These are phyloP conservation scores for Cetoscarus ocellatus DNA, from an alignment of 2,797 vertebrate genomes.

Conservation along the genomic window DNA sequence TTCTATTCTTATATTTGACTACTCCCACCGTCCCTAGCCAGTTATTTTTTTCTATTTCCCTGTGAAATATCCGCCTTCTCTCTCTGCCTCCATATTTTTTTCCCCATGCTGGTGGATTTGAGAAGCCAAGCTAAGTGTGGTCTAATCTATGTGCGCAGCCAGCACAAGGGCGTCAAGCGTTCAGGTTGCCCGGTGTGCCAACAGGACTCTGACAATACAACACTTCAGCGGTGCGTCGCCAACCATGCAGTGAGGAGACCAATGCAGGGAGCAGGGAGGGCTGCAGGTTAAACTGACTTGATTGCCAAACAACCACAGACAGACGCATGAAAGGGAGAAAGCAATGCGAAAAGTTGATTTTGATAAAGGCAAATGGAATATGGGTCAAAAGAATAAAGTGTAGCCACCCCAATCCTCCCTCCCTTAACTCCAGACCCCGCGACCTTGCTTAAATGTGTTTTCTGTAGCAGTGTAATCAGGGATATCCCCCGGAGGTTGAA, in stretches of 20 bases:
- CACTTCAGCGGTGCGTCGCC: conserved; percentile 51
- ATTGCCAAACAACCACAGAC: conserved; percentile 20
- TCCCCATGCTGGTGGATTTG: conserved; percentile 51
- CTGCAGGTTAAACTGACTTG: conserved; percentile 23
- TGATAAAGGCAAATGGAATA: conserved; percentile 15
- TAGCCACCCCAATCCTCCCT: background rate
- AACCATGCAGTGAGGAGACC: conserved; percentile 51
- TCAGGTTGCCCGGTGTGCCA: conserved; percentile 48
- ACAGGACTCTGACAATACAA: conserved; percentile 51
- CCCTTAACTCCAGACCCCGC: conserved; percentile 35
- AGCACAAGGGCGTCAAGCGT: conserved; percentile 58
- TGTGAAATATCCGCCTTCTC: conserved; percentile 39
- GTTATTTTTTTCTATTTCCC: conserved; percentile 41
- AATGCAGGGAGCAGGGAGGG: conserved; percentile 20
- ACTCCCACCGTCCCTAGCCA: conserved; percentile 6
- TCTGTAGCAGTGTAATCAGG: conserved; percentile 70
- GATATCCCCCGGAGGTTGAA: conserved; percentile 72
- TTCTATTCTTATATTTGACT: conserved; percentile 2
- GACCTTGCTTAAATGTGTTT: conserved; percentile 77
- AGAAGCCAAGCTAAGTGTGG: conserved; percentile 62
- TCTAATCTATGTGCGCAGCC: conserved; percentile 70
- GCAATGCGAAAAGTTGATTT: conserved; percentile 4
- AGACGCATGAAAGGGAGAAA: conserved; percentile 3
- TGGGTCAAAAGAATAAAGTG: conserved; percentile 13
- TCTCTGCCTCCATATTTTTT: conserved; percentile 20